phyloP scores from a whole-genome alignment of 2,797 vertebrate species.

The Pitangus sulphuratus region DNA sequence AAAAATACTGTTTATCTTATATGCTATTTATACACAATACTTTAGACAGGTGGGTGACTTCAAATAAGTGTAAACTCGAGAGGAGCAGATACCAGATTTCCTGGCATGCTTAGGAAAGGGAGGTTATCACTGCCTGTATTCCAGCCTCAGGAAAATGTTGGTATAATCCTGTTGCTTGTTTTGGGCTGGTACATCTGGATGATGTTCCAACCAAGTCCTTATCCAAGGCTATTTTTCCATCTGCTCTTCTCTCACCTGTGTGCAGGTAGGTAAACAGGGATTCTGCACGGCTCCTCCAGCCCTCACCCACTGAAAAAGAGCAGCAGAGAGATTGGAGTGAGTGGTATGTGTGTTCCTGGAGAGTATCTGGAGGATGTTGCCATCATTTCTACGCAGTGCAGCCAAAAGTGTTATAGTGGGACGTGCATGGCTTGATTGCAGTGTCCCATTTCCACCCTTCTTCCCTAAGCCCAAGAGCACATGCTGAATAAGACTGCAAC shows the following conservation, averaged over 20 bases:
- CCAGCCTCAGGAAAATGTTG: background rate
- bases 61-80: background rate
- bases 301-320: conserved; percentile 27
- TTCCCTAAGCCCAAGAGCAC: background rate
- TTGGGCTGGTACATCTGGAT: background rate
- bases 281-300: conserved; percentile 10
- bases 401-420: background rate
- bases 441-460: background rate
- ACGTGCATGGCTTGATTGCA: background rate
- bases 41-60: background rate
- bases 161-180: background rate
- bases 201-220: background rate
- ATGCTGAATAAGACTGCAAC: background rate
- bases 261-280: conserved; percentile 70
- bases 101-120: background rate
- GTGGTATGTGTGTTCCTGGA: background rate
- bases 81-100: background rate
- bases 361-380: background rate
- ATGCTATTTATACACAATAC: background rate
- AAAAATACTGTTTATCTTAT: background rate
- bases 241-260: conserved; percentile 39
- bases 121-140: background rate
- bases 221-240: background rate
- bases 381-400: background rate
- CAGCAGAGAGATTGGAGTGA: background rate